A percentile compares a stretch with the other conserved stretches of the same genome.
phyloP scores from a whole-genome alignment of 2,888 invertebrate species.

The Lobophora halterata region DNA sequence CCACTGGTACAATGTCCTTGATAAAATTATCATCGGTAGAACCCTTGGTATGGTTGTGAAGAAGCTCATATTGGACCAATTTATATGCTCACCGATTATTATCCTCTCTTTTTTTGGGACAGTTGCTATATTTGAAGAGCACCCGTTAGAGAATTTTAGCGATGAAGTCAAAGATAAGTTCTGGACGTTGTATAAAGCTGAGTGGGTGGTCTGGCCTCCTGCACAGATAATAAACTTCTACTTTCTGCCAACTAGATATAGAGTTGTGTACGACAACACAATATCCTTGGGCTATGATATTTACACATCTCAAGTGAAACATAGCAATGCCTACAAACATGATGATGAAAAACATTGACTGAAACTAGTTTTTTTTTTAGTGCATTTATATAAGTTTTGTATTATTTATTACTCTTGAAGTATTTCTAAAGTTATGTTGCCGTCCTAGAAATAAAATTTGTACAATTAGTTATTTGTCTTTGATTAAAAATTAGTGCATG shows the following conservation, averaged over 20 bases:
- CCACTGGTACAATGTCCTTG: constrained; percentile 91
- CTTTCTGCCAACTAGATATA: constrained; percentile 88
- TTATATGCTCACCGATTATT: constrained; percentile 90
- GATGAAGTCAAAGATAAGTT: constrained; percentile 87
- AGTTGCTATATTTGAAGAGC: constrained; percentile 85
- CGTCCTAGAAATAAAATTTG: constrained; percentile 17
- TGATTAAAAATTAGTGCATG: no score
- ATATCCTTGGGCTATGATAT: constrained; percentile 93
- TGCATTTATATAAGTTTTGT: not conserved
- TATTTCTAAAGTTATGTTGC: no score
- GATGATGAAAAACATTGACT: constrained; percentile 2
- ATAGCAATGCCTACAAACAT: constrained; percentile 55
- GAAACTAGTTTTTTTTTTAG: not conserved
- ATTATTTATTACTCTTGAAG: no score
- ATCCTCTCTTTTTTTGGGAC: constrained; percentile 89
- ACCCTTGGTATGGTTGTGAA: constrained; percentile 83
- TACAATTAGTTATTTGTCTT: constrained; percentile 5
- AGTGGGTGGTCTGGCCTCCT: constrained; percentile 96
- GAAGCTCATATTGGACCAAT: constrained; percentile 91
- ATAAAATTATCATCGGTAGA: constrained; percentile 85
- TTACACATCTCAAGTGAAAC: constrained; percentile 90
- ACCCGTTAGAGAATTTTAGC: constrained; percentile 81
- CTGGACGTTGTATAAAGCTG: constrained; percentile 89
- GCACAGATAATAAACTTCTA: constrained; percentile 97
- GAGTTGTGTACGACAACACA: constrained; percentile 93